Base-by-base conservation (phyloP, 2,888 invertebrate genomes). In the Eilema caniola region DNA sequence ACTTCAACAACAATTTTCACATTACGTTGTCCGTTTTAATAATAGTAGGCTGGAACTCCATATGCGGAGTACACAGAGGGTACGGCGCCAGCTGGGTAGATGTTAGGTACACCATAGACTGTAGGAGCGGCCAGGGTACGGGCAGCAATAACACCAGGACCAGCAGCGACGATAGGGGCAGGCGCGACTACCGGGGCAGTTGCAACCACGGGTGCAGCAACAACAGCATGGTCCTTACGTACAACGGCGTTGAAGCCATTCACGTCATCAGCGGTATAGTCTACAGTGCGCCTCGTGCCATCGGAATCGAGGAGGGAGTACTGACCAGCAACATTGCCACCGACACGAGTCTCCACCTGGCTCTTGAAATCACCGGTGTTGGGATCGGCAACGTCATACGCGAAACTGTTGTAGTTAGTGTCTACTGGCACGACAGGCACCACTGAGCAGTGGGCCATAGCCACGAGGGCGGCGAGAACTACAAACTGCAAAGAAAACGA, bases 221-320 rank as follows among this genome's bases (percentile, higher is more conserved):
- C 86, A 37, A 89, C 90, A 75, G 90, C 89, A 65, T 95, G 92
- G 77, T 95, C 95, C 75, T 94, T 95, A 81, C 93, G 94, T 8
- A 96, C 96, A 62, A 96, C 94, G 68, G 96, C 96, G 89, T 96
- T 96, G 90, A 96, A 96, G 10, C 96, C 96, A 65, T 92, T 91
- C 67, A 94, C 82, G 73, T 95, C 93, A 82, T 95, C 94, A 72
- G 96, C 95, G 63, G 94, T 89, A 88, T 96, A 96, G 87, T 96
- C 96, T 0, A 96, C 96, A 62, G 90, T 95, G 70, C 96, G 93
- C 82, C 92, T 93, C 75, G 94, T 95, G 82, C 96, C 96, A 77
- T 96, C 96, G 33, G 96, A 80, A 64, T 96, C 96, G 31, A 92
- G 86, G 65, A 96, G 89, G 56, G 96, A 95, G 92, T 96, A 96